Conservation (phyloP, 2,797 vertebrate genomes). For the Anguilla obscura region DNA sequence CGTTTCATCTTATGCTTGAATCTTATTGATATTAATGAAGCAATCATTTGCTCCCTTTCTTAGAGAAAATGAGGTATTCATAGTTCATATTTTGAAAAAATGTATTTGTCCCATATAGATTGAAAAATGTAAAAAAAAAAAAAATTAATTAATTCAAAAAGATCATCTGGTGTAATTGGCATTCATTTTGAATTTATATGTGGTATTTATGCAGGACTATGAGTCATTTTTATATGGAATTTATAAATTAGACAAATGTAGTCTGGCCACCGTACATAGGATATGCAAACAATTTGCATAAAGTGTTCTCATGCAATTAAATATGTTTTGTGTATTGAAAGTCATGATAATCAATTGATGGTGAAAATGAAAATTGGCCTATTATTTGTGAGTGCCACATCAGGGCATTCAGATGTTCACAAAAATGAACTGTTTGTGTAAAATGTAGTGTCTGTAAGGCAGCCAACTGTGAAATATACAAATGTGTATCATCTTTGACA, state of each 20-base stretch:
- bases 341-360: not conserved
- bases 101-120: not conserved
- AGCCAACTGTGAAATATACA: no score
- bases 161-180: not conserved
- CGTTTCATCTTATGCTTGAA: not conserved
- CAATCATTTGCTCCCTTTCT: not conserved
- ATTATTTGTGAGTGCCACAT: no score
- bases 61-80: not conserved
- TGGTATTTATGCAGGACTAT: not conserved
- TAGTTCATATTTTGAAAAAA: not conserved
- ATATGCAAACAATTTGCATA: not conserved
- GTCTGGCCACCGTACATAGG: not conserved
- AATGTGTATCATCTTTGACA: no score
- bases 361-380: no score
- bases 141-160: not conserved
- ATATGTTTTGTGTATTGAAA: not conserved
- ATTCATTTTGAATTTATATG: not conserved
- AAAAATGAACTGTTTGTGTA: no score
- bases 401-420: no score
- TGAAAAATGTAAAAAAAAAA: not conserved
- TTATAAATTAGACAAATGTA: not conserved
- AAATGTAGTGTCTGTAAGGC: no score
- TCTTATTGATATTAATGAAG: slow-evolving; percentile 20
- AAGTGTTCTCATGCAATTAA: not conserved
- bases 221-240: not conserved